Percentiles rank a stretch among this genome's conserved stretches.
Conservation (phyloP, 2,797 vertebrate genomes). For the Lepus townsendii region DNA sequence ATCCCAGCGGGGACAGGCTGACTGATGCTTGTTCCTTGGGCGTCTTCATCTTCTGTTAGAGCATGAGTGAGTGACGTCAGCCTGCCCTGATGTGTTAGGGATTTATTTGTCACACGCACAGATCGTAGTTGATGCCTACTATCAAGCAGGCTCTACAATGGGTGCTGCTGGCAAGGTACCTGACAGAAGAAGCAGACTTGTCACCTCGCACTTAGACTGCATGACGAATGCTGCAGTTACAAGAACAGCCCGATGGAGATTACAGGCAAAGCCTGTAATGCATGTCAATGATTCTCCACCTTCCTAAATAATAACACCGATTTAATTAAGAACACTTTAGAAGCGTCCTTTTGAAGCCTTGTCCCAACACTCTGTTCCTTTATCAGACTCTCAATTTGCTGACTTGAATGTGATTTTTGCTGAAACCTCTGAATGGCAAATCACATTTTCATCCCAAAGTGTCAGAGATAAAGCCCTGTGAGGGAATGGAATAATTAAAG, state of each 20-base stretch:
- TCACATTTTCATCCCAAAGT: slow-evolving; percentile 75
- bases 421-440: slow-evolving; percentile 82
- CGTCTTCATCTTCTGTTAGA: neutral
- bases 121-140: neutral
- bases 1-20: neutral
- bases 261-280: slow-evolving; percentile 33
- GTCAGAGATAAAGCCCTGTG: slow-evolving; percentile 69
- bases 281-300: slow-evolving; percentile 60
- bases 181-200: slow-evolving; percentile 16
- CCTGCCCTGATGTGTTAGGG: neutral
- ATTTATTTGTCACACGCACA: neutral
- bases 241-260: neutral
- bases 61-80: neutral
- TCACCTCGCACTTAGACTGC: slow-evolving; percentile 19
- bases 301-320: slow-evolving; percentile 71
- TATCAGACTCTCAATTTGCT: slow-evolving; percentile 73
- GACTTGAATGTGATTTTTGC: slow-evolving; percentile 77
- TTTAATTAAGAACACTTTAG: slow-evolving; percentile 76
- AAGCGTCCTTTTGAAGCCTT: slow-evolving; percentile 46
- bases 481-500: slow-evolving; percentile 77
- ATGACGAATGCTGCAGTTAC: neutral
- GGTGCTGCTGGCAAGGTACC: neutral
- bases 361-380: slow-evolving; percentile 40
- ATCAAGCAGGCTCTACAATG: neutral
- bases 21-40: neutral